Conservation (phyloP, 2,113 vertebrate species). For the Lepus americanus region DNA sequence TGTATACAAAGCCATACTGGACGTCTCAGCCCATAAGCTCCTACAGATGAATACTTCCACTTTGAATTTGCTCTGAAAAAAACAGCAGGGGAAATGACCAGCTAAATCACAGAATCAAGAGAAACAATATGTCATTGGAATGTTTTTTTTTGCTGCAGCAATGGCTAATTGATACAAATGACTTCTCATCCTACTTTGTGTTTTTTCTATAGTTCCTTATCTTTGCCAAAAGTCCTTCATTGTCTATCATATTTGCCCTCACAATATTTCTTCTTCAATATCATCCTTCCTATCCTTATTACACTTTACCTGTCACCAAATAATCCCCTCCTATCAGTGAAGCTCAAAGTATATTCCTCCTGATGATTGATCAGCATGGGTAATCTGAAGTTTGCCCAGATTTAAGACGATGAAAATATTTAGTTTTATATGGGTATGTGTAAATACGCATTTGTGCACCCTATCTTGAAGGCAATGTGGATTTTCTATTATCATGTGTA, state of each 20-base stretch:
- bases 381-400: conserved; percentile 16
- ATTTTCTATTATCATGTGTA: background rate
- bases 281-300: background rate
- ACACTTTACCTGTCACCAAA: background rate
- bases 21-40: background rate
- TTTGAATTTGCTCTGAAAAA: background rate
- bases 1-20: background rate
- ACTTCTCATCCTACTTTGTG: background rate
- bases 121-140: background rate
- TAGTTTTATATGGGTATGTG: background rate
- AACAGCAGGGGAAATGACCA: background rate
- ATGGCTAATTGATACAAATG: background rate
- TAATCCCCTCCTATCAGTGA: background rate
- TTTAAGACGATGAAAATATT: background rate
- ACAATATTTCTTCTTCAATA: background rate
- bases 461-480: background rate
- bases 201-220: conserved; percentile 19
- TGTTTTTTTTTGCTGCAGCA: conserved; percentile 39
- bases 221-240: background rate
- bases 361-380: background rate
- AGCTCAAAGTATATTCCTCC: background rate
- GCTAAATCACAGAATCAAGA: background rate
- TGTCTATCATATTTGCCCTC: background rate
- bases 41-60: background rate
- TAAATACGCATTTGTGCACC: background rate